These are phyloP conservation scores for Germaria angustata DNA, from an alignment of 2,888 invertebrate genomes.

Conservation along the genomic window DNA sequence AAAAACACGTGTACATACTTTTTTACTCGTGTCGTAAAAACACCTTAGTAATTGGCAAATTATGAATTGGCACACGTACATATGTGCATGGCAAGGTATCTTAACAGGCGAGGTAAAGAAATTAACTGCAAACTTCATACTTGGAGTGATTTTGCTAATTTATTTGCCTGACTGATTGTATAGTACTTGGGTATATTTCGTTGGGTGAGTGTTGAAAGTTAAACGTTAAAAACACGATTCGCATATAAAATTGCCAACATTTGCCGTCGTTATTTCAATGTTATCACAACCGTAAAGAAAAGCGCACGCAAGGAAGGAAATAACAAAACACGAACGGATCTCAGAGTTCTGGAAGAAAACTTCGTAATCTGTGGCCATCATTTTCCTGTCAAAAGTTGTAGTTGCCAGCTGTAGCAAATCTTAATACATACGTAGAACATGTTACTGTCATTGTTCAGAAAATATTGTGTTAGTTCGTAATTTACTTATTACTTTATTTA, in stretches of 20 bases:
- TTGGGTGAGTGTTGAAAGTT: slow-evolving; percentile 23
- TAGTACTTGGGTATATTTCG: slow-evolving; percentile 36
- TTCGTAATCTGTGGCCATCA: not conserved
- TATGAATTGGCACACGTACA: slow-evolving; percentile 15
- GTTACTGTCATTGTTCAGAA: slow-evolving; percentile 50
- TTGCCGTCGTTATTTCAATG: slow-evolving; percentile 42
- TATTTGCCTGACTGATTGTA: slow-evolving; percentile 60
- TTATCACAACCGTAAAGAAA: slow-evolving; percentile 42
- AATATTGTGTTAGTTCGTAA: slow-evolving; percentile 65
- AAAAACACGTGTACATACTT: too few relatives aligned
- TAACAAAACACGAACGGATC: slow-evolving; percentile 3
- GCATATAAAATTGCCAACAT: slow-evolving; percentile 56
- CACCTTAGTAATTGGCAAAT: too few relatives aligned
- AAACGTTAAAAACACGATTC: slow-evolving; percentile 12
- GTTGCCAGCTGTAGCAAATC: slow-evolving; percentile 6
- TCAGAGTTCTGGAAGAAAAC: slow-evolving; percentile 30
- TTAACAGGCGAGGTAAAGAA: slow-evolving; percentile 3
- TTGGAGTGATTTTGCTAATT: slow-evolving; percentile 3
- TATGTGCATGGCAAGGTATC: not conserved
- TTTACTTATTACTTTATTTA: not conserved
- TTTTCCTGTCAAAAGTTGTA: not conserved
- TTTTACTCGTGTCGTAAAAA: too few relatives aligned
- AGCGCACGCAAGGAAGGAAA: not conserved
- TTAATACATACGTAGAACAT: slow-evolving; percentile 23
- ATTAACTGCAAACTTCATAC: not conserved